phyloP scores from a whole-genome alignment of 2,113 vertebrate genomes.

The Scomber colias region DNA sequence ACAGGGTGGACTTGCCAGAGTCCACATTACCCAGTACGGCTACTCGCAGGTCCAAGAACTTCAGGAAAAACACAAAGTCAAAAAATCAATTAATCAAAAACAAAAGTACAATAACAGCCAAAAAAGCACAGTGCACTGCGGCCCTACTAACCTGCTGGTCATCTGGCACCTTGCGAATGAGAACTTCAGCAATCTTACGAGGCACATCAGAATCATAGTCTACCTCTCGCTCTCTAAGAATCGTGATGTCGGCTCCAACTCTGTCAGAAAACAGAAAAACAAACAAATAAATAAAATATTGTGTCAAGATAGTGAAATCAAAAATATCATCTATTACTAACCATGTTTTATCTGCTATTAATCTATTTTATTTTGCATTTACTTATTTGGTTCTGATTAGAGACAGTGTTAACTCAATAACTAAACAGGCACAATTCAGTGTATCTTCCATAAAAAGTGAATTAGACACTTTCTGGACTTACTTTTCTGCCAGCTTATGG shows the following conservation, averaged over 20 bases:
- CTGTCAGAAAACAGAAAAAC: constrained; percentile 74
- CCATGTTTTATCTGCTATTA: too few species aligned
- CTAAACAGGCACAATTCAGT: background rate
- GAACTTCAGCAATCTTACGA: constrained; percentile 94
- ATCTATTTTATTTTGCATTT: background rate
- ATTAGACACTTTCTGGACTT: constrained; percentile 41
- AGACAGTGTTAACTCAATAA: background rate
- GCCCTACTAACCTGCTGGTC: constrained; percentile 92
- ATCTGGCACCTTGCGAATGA: constrained; percentile 97
- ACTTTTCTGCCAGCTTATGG: constrained; percentile 97
- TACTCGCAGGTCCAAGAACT: constrained; percentile 98
- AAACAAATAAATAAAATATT: background rate
- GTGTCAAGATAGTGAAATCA: too few species aligned
- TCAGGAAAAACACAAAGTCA: constrained; percentile 20
- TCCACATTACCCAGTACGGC: constrained; percentile 98
- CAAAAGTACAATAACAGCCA: background rate
- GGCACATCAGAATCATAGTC: constrained; percentile 92
- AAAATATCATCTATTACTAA: too few species aligned
- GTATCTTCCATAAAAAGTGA: background rate
- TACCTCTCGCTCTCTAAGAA: constrained; percentile 93
- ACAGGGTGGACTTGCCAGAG: constrained; percentile 96
- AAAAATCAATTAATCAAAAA: background rate
- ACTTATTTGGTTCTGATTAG: too few species aligned
- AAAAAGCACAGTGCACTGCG: background rate
- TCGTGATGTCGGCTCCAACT: constrained; percentile 95